These are phyloP conservation scores for Drosophila mettleri DNA, from an alignment of 2,888 invertebrate genomes.

Conservation along the genomic window DNA sequence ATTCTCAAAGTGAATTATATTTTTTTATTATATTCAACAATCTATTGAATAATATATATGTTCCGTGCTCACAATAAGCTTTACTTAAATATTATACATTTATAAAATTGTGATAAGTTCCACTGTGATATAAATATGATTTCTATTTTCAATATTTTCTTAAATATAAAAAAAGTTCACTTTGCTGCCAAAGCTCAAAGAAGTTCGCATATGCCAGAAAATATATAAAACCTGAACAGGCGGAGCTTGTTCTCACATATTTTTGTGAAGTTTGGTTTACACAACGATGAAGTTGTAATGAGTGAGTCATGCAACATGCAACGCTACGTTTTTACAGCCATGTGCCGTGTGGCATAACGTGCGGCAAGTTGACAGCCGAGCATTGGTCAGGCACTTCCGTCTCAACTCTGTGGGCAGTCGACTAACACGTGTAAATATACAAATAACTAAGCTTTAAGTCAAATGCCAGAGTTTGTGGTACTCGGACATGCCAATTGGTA, in stretches of 20 bases:
- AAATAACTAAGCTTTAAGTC: constrained; percentile 10
- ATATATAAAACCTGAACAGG: background rate
- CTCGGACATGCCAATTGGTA: constrained; percentile 49
- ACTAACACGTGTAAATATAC: constrained; percentile 54
- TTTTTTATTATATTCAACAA: no score
- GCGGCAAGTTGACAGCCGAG: constrained; percentile 42
- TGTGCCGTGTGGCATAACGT: constrained; percentile 50
- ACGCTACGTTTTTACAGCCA: constrained; percentile 11
- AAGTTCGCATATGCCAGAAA: background rate
- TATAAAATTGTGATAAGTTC: no score
- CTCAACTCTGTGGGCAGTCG: constrained; percentile 27
- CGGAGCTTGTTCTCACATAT: background rate
- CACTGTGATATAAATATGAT: no score
- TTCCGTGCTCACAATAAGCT: no score
- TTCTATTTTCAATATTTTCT: no score
- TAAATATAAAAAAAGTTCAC: background rate
- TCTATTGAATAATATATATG: no score
- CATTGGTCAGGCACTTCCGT: constrained; percentile 66
- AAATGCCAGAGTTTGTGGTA: constrained; percentile 15
- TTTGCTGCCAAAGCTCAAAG: background rate
- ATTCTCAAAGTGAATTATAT: no score
- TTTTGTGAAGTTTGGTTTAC: background rate
- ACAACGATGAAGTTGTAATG: constrained; percentile 16
- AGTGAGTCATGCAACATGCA: constrained; percentile 31
- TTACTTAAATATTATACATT: no score